These are phyloP conservation scores for Pipa parva DNA, from an alignment of 2,113 vertebrate genomes.

Conservation along the genomic window DNA sequence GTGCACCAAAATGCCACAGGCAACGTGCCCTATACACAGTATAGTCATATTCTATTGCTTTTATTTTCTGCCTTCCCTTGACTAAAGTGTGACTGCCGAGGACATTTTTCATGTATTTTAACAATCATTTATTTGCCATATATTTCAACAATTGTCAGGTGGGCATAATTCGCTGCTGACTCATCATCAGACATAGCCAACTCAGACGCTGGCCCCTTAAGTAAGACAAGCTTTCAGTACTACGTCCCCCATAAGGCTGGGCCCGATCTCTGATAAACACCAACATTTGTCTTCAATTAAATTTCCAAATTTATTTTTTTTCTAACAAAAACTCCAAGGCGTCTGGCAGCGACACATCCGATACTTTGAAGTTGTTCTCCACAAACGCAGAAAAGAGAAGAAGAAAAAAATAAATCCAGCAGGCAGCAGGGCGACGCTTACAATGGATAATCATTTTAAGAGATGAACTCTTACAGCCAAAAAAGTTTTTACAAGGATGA, in stretches of 20 bases:
- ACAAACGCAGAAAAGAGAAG: constrained; percentile 41
- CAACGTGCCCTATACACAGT: too few relatives aligned
- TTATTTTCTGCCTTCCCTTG: too few relatives aligned
- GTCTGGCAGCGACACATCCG: constrained; percentile 66
- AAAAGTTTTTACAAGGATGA: too few relatives aligned
- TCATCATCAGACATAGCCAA: constrained; percentile 68
- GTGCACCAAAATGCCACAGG: too few relatives aligned
- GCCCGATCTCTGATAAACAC: constrained; percentile 47
- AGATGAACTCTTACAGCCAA: too few relatives aligned
- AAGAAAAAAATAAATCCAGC: constrained; percentile 25
- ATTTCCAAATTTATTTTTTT: constrained; percentile 68
- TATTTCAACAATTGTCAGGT: constrained; percentile 82
- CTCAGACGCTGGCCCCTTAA: constrained; percentile 64
- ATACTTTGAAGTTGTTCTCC: constrained; percentile 68
- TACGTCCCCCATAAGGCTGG: constrained; percentile 47
- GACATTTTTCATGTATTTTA: too few relatives aligned
- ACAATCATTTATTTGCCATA: constrained; percentile 63
- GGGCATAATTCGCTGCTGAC: constrained; percentile 70
- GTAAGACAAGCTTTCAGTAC: constrained; percentile 54
- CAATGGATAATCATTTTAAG: too few relatives aligned
- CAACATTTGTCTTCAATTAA: constrained; percentile 71
- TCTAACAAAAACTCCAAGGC: constrained; percentile 63
- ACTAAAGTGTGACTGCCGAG: too few relatives aligned
- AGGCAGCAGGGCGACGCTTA: constrained; percentile 40
- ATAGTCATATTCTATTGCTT: too few relatives aligned